A percentile compares a stretch with the other conserved stretches of the same genome.
Conservation (phyloP, 2,888 invertebrate species). For the Harpalus rufipes region DNA sequence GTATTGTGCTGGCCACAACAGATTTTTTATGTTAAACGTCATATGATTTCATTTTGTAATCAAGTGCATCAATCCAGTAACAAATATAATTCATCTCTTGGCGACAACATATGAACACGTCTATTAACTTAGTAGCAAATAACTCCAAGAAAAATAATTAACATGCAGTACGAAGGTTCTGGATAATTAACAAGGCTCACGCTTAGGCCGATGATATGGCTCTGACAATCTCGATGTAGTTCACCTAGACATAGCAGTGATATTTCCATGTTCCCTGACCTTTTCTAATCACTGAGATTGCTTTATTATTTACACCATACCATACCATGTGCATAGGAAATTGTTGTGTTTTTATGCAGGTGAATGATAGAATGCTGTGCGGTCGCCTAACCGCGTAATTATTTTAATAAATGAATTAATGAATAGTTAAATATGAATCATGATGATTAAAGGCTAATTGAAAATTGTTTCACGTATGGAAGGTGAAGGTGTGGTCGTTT, state of each 20-base stretch:
- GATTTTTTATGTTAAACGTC: too few relatives aligned
- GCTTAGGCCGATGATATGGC: not conserved
- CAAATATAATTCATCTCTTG: too few relatives aligned
- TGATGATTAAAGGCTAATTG: not conserved
- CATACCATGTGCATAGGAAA: constrained; percentile 30
- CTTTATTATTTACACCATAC: constrained; percentile 38
- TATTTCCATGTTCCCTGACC: constrained; percentile 49
- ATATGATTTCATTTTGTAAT: too few relatives aligned
- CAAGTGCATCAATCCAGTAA: too few relatives aligned
- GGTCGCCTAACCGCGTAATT: constrained; percentile 26
- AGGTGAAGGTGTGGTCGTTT: constrained; percentile 1
- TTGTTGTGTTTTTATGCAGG: constrained; percentile 14
- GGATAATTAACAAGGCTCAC: constrained; percentile 34
- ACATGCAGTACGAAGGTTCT: constrained; percentile 15
- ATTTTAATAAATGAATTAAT: constrained; percentile 53
- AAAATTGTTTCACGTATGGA: not conserved
- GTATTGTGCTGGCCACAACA: too few relatives aligned
- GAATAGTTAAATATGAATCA: constrained; percentile 2
- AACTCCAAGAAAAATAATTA: constrained; percentile 24
- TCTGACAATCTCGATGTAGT: constrained; percentile 18
- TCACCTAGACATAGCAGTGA: constrained; percentile 54
- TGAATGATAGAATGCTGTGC: constrained; percentile 23
- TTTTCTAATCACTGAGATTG: constrained; percentile 39
- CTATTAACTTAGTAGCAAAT: constrained; percentile 14
- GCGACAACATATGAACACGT: constrained; percentile 2